phyloP scores from a whole-genome alignment of 2,113 vertebrate species.

The Pantherophis guttatus region DNA sequence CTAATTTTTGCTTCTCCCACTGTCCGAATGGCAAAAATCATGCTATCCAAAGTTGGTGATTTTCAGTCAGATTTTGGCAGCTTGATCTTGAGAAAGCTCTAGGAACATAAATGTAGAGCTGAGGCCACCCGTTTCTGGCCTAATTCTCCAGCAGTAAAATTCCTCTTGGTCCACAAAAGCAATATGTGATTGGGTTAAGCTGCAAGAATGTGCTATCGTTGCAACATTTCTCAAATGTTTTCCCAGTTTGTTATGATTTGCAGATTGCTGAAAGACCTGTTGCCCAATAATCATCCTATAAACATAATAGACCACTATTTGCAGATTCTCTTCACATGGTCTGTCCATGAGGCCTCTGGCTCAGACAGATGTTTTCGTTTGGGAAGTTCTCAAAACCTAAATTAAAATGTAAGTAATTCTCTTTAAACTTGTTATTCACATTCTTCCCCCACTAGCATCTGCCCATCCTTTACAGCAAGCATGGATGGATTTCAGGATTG shows the following conservation, averaged over 20 bases:
- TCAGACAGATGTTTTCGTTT: background rate
- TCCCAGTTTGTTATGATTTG: slow-evolving; percentile 4
- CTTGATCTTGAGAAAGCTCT: background rate
- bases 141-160: background rate
- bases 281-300: background rate
- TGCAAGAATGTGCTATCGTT: background rate
- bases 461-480: background rate
- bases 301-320: background rate
- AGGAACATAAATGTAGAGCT: background rate
- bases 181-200: background rate
- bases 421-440: background rate
- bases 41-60: background rate
- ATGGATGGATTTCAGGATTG: background rate
- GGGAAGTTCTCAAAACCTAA: background rate
- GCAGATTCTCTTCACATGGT: background rate
- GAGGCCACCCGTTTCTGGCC: background rate
- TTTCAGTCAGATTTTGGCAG: background rate
- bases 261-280: slow-evolving; percentile 10
- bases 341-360: background rate
- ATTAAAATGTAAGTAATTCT: background rate
- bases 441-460: background rate
- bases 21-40: background rate
- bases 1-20: background rate
- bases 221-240: slow-evolving; percentile 27
- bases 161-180: slow-evolving; percentile 19